phyloP scores from a whole-genome alignment of 2,888 invertebrate genomes.

The Pterostichus madidus region DNA sequence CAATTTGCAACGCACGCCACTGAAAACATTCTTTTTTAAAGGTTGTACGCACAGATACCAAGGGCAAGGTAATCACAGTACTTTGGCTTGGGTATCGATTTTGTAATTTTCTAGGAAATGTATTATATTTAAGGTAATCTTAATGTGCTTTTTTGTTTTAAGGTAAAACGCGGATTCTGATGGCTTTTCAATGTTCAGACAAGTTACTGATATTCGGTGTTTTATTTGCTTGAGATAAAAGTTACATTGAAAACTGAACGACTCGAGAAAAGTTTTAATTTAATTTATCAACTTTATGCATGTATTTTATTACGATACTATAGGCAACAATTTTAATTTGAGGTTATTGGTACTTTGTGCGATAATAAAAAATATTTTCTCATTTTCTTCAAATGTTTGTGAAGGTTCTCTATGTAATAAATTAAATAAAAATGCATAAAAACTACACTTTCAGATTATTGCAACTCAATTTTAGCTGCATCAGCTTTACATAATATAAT shows the following conservation, averaged over 20 bases:
- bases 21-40: slow-evolving; percentile 37
- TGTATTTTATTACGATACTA: not conserved
- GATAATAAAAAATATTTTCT: too few species aligned
- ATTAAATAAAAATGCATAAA: too few species aligned
- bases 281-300: slow-evolving; percentile 12
- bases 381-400: too few species aligned
- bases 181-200: slow-evolving; percentile 33
- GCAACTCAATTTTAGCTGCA: too few species aligned
- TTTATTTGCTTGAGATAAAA: slow-evolving; percentile 9
- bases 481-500: too few species aligned
- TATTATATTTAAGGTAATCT: slow-evolving; percentile 49
- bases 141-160: slow-evolving; percentile 46
- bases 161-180: slow-evolving; percentile 12
- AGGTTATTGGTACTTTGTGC: too few species aligned
- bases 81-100: slow-evolving; percentile 41
- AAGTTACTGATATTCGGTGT: not conserved
- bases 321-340: too few species aligned
- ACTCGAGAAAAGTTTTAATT: not conserved
- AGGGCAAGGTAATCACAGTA: slow-evolving; percentile 50
- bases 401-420: too few species aligned
- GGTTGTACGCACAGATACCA: slow-evolving; percentile 49
- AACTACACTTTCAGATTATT: too few species aligned
- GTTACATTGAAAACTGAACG: slow-evolving; percentile 11
- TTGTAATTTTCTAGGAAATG: slow-evolving; percentile 51
- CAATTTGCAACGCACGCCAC: slow-evolving; percentile 45